These are phyloP conservation scores for Gasteruption jaculator DNA, from an alignment of 2,888 invertebrate species.

Conservation along the genomic window DNA sequence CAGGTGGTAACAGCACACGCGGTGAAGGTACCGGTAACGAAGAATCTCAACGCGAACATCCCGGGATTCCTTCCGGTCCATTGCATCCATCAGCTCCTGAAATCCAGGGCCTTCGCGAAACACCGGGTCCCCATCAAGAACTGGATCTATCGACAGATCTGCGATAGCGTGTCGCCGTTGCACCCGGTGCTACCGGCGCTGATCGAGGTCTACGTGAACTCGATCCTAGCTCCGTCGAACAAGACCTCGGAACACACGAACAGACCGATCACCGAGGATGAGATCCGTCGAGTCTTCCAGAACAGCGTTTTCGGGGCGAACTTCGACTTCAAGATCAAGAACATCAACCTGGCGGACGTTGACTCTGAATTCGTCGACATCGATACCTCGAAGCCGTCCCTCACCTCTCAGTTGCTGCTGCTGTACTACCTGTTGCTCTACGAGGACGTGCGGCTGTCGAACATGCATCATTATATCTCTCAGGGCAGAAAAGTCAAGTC, in stretches of 20 bases:
- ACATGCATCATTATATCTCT: constrained; percentile 63
- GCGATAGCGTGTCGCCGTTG: constrained; percentile 81
- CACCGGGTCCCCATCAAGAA: constrained; percentile 94
- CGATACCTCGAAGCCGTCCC: constrained; percentile 61
- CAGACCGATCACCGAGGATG: constrained; percentile 85
- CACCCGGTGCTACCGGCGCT: constrained; percentile 91
- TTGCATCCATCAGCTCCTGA: constrained; percentile 91
- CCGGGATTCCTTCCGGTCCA: constrained; percentile 92
- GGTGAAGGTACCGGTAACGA: constrained; percentile 92
- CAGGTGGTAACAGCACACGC: constrained; percentile 94
- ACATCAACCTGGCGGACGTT: constrained; percentile 56
- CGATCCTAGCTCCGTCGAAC: constrained; percentile 71
- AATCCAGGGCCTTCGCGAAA: constrained; percentile 91
- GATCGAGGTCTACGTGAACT: constrained; percentile 92
- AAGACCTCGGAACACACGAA: constrained; percentile 76
- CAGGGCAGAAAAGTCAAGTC: constrained; percentile 74
- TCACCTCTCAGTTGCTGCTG: constrained; percentile 83
- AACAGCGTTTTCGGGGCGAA: constrained; percentile 73
- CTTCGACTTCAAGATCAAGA: constrained; percentile 57
- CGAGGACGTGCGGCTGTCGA: constrained; percentile 81
- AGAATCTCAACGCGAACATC: constrained; percentile 80
- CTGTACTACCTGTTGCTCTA: constrained; percentile 89
- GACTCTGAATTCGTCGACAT: constrained; percentile 57
- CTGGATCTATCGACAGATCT: constrained; percentile 94
- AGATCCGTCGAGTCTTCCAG: constrained; percentile 80